Conservation (phyloP, 2,113 vertebrate genomes). For the Eulemur rufifrons region DNA sequence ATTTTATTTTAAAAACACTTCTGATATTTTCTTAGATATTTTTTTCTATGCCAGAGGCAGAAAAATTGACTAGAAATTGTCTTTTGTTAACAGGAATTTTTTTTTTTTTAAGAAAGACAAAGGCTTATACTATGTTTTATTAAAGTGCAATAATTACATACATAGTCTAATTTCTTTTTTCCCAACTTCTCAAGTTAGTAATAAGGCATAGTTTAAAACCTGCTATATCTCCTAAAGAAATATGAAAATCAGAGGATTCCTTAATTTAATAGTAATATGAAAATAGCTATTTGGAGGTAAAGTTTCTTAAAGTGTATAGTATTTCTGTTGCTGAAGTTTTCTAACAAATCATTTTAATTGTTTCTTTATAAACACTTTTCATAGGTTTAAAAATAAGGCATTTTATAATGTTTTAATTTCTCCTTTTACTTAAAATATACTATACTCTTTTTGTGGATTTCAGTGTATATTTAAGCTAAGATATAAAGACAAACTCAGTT, state of each 20-base stretch:
- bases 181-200: conserved; percentile 18
- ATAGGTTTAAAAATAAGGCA: background rate
- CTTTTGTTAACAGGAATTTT: background rate
- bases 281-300: background rate
- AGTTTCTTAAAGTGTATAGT: background rate
- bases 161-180: background rate
- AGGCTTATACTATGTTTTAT: background rate
- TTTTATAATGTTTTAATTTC: conserved; percentile 15
- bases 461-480: background rate
- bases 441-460: background rate
- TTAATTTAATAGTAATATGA: background rate
- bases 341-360: background rate
- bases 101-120: conserved; percentile 9
- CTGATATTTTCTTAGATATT: background rate
- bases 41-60: background rate
- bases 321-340: background rate
- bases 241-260: background rate
- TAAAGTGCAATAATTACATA: background rate
- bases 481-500: background rate
- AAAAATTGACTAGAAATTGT: background rate
- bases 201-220: background rate
- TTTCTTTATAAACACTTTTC: conserved; percentile 3
- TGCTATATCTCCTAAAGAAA: conserved; percentile 24
- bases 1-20: background rate
- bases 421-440: background rate